A percentile compares a stretch with the other conserved stretches of the same genome.
Evolutionary conservation across 2,113 vertebrate species (phyloP).

Genomic region (Stomatorhinus ivindoensis): DNA sequence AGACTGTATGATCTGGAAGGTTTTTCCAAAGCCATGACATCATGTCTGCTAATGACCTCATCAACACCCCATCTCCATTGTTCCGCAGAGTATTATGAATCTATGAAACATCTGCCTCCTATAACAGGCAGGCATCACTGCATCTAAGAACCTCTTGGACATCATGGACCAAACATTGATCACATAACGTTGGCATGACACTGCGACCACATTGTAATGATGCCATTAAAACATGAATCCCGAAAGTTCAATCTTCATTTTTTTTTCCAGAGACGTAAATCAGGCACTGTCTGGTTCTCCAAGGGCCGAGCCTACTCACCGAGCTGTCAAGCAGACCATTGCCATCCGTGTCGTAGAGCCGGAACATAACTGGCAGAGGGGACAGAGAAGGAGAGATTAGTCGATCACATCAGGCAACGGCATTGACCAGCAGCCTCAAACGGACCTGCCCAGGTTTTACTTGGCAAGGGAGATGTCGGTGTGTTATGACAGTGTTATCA

Average conservation of each 20-base stretch:
- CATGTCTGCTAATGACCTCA: not conserved
- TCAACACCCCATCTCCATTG: not conserved
- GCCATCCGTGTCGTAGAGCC: slow-evolving; percentile 84
- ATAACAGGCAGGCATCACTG: not conserved
- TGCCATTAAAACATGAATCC: not conserved
- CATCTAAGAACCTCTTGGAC: not conserved
- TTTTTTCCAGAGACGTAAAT: not conserved
- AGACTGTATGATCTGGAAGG: not conserved
- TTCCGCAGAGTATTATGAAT: not conserved
- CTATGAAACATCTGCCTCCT: not conserved
- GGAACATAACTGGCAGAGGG: slow-evolving; percentile 81
- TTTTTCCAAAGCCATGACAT: not conserved
- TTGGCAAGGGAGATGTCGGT: not conserved
- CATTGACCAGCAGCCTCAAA: not conserved
- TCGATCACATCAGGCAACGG: slow-evolving; percentile 7
- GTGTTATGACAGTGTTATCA: not conserved
- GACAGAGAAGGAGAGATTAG: slow-evolving; percentile 31
- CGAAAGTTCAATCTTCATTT: not conserved
- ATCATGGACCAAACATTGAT: not conserved
- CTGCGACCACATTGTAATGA: not conserved
- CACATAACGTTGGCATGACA: not conserved
- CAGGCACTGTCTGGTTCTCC: not conserved
- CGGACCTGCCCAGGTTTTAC: not conserved
- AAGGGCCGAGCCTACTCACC: slow-evolving; percentile 58
- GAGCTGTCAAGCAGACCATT: slow-evolving; percentile 85